Evolutionary conservation across 2,113 vertebrate species (phyloP).

Genomic region (Esox niger): DNA sequence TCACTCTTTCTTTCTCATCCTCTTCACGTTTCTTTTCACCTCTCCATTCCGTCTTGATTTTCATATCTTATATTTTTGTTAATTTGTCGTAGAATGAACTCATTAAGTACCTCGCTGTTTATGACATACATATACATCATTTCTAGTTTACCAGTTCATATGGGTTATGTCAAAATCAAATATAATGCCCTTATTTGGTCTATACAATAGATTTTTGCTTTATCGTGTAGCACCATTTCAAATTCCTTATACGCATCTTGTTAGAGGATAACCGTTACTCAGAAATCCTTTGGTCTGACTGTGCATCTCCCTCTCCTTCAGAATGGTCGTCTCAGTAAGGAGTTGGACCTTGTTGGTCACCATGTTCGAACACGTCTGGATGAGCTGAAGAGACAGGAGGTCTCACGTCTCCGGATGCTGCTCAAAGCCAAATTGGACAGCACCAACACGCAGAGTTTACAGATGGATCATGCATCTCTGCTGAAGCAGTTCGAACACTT

Average conservation of each 20-base stretch:
- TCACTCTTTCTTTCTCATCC: not conserved
- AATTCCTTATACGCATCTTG: too few species aligned
- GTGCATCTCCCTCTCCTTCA: constrained; percentile 31
- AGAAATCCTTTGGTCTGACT: not conserved
- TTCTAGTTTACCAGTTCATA: too few species aligned
- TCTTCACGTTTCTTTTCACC: too few species aligned
- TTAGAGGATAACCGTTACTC: too few species aligned
- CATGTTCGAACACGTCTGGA: constrained; percentile 86
- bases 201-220: too few species aligned
- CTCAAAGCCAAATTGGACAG: constrained; percentile 90
- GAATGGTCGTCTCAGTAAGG: constrained; percentile 87
- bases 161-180: not conserved
- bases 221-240: too few species aligned
- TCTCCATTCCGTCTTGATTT: too few species aligned
- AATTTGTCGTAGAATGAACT: too few species aligned
- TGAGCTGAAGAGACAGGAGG: constrained; percentile 89
- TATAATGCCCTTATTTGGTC: too few species aligned
- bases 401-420: constrained; percentile 87
- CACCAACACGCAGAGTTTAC: constrained; percentile 80
- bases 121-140: too few species aligned
- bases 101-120: not conserved
- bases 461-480: constrained; percentile 82
- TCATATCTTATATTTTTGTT: not conserved
- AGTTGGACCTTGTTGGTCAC: constrained; percentile 88
- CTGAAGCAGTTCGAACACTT: constrained; percentile 93